phyloP scores from a whole-genome alignment of 2,888 invertebrate species.

The Zaprionus lineosus region DNA sequence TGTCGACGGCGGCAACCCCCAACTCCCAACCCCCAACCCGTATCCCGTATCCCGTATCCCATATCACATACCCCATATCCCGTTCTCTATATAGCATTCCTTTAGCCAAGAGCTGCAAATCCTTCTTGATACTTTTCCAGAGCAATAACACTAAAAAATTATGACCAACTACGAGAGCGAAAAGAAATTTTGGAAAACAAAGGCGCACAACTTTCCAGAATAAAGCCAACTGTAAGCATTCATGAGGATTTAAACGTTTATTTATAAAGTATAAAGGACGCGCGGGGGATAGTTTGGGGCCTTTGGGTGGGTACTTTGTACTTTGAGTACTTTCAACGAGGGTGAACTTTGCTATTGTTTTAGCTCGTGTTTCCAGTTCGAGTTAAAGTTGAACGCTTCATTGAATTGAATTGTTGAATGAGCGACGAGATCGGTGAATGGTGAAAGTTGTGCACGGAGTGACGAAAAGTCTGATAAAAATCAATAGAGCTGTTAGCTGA shows the following conservation, averaged over 20 bases:
- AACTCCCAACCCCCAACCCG: no score
- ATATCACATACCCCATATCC: no score
- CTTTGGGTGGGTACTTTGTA: constrained; percentile 11
- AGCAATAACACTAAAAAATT: constrained; percentile 81
- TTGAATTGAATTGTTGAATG: constrained; percentile 64
- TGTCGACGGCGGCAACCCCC: constrained; percentile 49
- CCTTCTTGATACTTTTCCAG: constrained; percentile 57
- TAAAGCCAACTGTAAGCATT: constrained; percentile 78
- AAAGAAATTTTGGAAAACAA: constrained; percentile 73
- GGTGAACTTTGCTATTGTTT: constrained; percentile 32
- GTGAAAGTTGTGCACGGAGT: no score
- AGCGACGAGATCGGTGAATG: no score
- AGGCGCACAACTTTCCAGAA: constrained; percentile 68
- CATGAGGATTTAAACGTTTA: constrained; percentile 80
- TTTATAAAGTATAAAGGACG: constrained; percentile 70
- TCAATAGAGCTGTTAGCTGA: constrained; percentile 36
- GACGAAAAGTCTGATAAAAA: constrained; percentile 23
- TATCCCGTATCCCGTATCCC: constrained; percentile 13
- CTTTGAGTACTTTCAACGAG: not conserved
- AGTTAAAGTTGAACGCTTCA: constrained; percentile 61
- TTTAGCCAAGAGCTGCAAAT: constrained; percentile 17
- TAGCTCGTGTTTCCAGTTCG: constrained; percentile 6
- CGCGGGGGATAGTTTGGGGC: not conserved
- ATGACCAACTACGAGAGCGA: constrained; percentile 66
- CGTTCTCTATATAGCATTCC: no score